Percentiles rank a stretch among this genome's conserved stretches.
These are phyloP conservation scores for Mastigias papua DNA, from an alignment of 30 jellyfish, hydroid and myxozoan species.

Conservation along the genomic window DNA sequence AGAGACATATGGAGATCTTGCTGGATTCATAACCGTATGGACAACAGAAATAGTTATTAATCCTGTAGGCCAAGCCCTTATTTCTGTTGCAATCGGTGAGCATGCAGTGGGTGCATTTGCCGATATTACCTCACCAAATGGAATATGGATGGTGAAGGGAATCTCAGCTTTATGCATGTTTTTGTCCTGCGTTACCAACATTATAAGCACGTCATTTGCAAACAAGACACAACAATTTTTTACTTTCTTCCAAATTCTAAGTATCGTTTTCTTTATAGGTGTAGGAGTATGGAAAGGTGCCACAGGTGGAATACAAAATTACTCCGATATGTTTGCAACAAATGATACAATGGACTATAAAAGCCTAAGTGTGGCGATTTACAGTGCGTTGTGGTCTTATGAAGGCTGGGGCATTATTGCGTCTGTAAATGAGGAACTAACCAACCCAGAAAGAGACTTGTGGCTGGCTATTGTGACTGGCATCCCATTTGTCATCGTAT, in stretches of 20 bases:
- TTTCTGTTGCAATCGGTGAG: conserved; percentile 36
- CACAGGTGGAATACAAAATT: conserved; percentile 16
- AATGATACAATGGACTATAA: not conserved
- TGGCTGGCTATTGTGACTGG: conserved; percentile 55
- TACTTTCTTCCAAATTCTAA: conserved; percentile 12
- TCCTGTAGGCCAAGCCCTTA: conserved; percentile 27
- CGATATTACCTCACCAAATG: conserved; percentile 12
- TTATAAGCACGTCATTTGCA: conserved; percentile 9
- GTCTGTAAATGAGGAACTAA: conserved; percentile 31
- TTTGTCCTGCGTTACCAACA: not conserved
- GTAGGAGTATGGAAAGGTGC: conserved; percentile 54
- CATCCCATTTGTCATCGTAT: conserved; percentile 26
- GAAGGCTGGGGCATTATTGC: conserved; percentile 64
- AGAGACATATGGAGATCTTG: conserved; percentile 48
- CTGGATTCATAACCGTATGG: conserved; percentile 49
- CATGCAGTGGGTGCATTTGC: conserved; percentile 20
- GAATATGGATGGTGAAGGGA: conserved; percentile 42
- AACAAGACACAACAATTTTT: conserved; percentile 30
- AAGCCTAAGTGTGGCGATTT: conserved; percentile 27
- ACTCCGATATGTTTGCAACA: not conserved
- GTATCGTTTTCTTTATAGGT: conserved; percentile 8
- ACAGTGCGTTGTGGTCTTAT: conserved; percentile 34
- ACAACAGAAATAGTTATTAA: not conserved
- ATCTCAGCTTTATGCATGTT: conserved; percentile 5
- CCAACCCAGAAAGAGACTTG: conserved; percentile 32